phyloP scores from a whole-genome alignment of 2,113 vertebrate genomes.

The Petrocephalus microphthalmus region DNA sequence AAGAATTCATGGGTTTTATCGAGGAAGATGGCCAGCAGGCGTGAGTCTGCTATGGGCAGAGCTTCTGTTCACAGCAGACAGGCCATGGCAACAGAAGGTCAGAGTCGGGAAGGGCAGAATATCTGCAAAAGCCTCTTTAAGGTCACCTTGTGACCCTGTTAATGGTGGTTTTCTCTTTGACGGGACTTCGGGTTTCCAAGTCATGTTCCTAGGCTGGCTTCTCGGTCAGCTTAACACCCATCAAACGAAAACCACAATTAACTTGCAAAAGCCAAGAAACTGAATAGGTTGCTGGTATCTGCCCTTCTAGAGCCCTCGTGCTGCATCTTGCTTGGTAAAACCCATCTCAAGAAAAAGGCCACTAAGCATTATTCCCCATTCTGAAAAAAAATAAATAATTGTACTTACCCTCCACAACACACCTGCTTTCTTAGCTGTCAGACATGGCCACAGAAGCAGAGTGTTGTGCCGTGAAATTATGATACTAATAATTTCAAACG shows the following conservation, averaged over 20 bases:
- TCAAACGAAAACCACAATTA: slow-evolving; percentile 2
- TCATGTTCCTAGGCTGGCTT: not conserved
- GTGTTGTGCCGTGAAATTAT: slow-evolving; percentile 21
- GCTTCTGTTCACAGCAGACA: slow-evolving; percentile 16
- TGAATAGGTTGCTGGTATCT: slow-evolving; percentile 33
- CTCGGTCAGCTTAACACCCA: not conserved
- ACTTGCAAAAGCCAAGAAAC: slow-evolving; percentile 30
- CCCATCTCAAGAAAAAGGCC: slow-evolving; percentile 42
- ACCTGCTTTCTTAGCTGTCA: slow-evolving; percentile 20
- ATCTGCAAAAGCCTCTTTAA: not conserved
- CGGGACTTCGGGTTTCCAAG: not conserved
- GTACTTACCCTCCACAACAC: slow-evolving; percentile 17
- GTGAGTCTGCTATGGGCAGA: not conserved
- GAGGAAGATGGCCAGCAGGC: slow-evolving; percentile 42
- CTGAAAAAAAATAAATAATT: slow-evolving; percentile 30
- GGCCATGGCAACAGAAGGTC: not conserved
- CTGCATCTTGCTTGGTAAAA: slow-evolving; percentile 54
- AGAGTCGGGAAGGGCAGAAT: not conserved
- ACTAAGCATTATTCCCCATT: slow-evolving; percentile 47
- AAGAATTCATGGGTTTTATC: slow-evolving; percentile 60
- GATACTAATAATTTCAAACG: not conserved
- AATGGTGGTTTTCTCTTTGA: not conserved
- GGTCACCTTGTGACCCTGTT: not conserved
- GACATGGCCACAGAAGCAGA: slow-evolving; percentile 19
- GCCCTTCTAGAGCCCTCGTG: slow-evolving; percentile 40